Evolutionary conservation across 1,140 invertebrate species (phyloP), one percentile per base, ranked within the genome.

Genomic region (Holcopasites calliopsidis): DNA sequence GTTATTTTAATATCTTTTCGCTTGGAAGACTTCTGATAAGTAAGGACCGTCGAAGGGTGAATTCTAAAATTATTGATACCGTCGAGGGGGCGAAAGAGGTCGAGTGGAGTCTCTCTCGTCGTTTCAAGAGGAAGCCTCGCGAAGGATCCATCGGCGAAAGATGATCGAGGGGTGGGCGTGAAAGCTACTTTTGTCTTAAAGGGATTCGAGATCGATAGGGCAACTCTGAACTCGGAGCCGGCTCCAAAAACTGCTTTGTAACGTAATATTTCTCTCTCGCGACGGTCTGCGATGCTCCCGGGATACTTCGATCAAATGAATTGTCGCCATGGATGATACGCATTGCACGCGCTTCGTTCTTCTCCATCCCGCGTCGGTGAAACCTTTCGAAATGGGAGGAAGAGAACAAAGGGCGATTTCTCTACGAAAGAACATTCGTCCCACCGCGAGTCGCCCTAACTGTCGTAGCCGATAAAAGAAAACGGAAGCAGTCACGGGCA

Each of bases 221-320:
- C 13, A 42, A 50, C 13, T 68, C 40, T 40, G 26, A 50, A 33
- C 49, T 18, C 3, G 40, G 44, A 42, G 26, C 16, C 33, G 21
- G 21, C 47, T 31, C 49, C 54, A 44, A 78, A 78, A 74, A 75
- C 38, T 42, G 50, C 76, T 79, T 79, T 64, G 62, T 64, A 75
- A 80, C 70, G 44, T 7, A 49, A 69, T 79, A 80, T 62, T 42
- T 26, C 28, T 38, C 28, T n/a, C 77, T 40, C 40, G 60, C 3
- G 31, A 10, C 4, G 23, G 0, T 5, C 1, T 6, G 8, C 28
- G 38, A 54, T 23, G 31, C n/a, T 35, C 6, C 2, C n/a, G 50
- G 13, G 8, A 69, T 23, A 31, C 61, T 49, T 61, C 21, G 13
- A 70, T 49, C 18, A 65, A 77, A 77, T 70, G 52, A 66, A 66